Evolutionary conservation across 2,113 vertebrate species (phyloP), one percentile per base, ranked within the genome.

Genomic region (Prunella himalayana): DNA sequence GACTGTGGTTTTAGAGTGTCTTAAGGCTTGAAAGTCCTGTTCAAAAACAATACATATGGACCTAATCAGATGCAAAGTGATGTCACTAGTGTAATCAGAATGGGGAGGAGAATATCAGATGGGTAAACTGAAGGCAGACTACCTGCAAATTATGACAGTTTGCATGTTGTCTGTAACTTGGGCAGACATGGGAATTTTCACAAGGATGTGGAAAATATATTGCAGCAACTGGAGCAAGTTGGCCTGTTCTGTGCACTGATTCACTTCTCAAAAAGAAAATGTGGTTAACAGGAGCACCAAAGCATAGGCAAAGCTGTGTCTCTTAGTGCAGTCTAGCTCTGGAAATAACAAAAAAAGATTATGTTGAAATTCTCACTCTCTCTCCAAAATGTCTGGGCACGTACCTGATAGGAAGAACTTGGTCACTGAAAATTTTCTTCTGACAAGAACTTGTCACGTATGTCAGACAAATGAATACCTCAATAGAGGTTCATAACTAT

Each of bases 1-100:
- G 0, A 20, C 10, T 15, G 11, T 31, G 4, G 2, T 49, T 76
- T 51, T 44, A 27, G 5, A 15, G 8, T 4, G 9, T 45, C 42
- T 51, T 59, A 37, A 39, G 49, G 6, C 15, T 31, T 45, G 39
- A 16, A 50, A 33, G 65, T 56, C 33, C 47, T 19, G 4, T 45
- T 73, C 15, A 25, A 25, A 92, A 68, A 1, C 0, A 4, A 15
- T 14, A 2, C 1, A 1, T 15, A 41, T n/a, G 47, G 50, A 33
- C 27, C 8, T 53, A 35, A 41, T 37, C 13, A 42, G 72, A 8
- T 24, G 17, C 47, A 42, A 53, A 70, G 44, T 28, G 37, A 17
- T 31, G 25, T 82, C 37, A 27, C 11, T 49, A 13, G 13, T 66
- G 35, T 33, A 14, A 14, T 44, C 28, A 33, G 41, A 68, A 37